Percentiles rank a stretch among this genome's conserved stretches.
Evolutionary conservation across 2,797 vertebrate genomes (phyloP).

Genomic region (Hybognathus amarus): DNA sequence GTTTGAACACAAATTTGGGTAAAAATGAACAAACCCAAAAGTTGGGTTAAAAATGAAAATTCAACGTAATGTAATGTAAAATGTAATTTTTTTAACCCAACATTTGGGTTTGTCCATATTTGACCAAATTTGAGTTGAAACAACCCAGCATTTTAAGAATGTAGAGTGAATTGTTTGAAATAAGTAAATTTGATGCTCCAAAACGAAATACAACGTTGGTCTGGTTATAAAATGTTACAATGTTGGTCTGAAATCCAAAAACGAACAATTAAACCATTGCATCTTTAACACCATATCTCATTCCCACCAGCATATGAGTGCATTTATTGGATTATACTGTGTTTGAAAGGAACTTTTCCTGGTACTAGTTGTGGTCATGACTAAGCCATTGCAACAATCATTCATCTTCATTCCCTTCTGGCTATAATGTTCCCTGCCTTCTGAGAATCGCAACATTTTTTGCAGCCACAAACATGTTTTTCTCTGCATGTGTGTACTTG

Average conservation of each 20-base stretch:
- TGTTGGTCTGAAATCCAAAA: neutral
- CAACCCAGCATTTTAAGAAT: too few relatives aligned
- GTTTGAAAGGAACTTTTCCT: slow-evolving; percentile 18
- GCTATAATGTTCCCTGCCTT: slow-evolving; percentile 18
- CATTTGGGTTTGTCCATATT: too few relatives aligned
- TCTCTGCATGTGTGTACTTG: slow-evolving; percentile 39
- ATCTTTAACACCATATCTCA: neutral
- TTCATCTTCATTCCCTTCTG: slow-evolving; percentile 20
- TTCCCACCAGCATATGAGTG: neutral
- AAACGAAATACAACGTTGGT: neutral
- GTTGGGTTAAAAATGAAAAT: too few relatives aligned
- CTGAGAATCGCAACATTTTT: slow-evolving; percentile 18
- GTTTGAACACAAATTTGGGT: too few relatives aligned
- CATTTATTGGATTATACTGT: neutral
- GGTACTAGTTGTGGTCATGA: slow-evolving; percentile 18
- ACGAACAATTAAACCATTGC: neutral
- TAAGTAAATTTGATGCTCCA: neutral
- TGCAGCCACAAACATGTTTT: slow-evolving; percentile 23
- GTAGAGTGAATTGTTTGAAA: neutral
- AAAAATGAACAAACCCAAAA: too few relatives aligned
- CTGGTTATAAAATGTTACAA: neutral
- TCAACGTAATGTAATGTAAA: too few relatives aligned
- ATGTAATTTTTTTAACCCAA: too few relatives aligned
- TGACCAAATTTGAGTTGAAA: too few relatives aligned
- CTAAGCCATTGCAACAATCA: slow-evolving; percentile 10